phyloP scores from a whole-genome alignment of 2,113 vertebrate species.

The Saiga tatarica region DNA sequence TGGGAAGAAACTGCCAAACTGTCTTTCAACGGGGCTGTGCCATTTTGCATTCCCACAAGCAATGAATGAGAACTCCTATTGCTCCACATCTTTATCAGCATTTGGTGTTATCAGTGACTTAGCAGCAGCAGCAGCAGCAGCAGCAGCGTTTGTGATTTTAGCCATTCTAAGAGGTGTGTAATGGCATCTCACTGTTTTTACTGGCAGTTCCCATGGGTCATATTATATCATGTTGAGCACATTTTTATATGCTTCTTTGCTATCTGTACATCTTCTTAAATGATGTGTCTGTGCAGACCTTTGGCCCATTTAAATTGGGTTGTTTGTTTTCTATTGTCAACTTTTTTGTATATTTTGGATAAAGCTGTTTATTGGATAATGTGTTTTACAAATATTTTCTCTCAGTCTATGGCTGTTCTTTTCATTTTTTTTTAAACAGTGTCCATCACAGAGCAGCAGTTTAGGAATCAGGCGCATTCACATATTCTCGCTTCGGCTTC shows the following conservation, averaged over 20 bases:
- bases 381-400: conserved; percentile 16
- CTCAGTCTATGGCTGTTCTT: background rate
- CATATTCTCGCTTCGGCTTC: background rate
- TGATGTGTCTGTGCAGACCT: background rate
- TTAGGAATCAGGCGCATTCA: background rate
- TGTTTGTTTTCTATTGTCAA: background rate
- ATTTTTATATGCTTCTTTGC: background rate
- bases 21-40: background rate
- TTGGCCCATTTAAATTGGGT: background rate
- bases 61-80: background rate
- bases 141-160: background rate
- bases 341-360: background rate
- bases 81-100: background rate
- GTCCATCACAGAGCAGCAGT: background rate
- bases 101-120: background rate
- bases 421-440: background rate
- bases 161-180: background rate
- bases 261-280: background rate
- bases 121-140: background rate
- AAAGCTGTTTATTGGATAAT: background rate
- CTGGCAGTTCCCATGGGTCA: background rate
- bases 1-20: background rate
- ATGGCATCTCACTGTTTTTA: background rate
- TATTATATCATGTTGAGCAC: background rate
- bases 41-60: background rate